Base-by-base conservation (phyloP, 2,113 vertebrate genomes). In the Macquaria australasica region DNA sequence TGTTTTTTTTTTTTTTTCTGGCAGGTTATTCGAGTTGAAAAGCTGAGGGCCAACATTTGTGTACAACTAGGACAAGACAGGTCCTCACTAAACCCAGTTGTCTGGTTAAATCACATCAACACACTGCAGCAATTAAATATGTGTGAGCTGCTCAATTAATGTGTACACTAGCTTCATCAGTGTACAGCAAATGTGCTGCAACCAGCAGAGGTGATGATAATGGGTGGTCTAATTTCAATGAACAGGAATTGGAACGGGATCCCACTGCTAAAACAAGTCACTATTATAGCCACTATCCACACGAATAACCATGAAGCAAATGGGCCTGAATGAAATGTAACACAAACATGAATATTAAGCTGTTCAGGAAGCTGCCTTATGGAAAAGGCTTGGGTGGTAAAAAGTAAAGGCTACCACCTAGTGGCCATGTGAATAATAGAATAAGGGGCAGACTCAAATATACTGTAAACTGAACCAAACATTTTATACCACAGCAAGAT, bases 381-480 rank as follows among this genome's bases (percentile, higher is more conserved):
- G 6, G 41, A 50, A 34, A 74, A 60, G 63, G 23, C 3, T 68
- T 64, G 25, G 10, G 4, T 1, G 59, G 88, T 45, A 72, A 76
- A 84, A 84, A 84, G 87, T 73, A 67, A 91, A 90, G 78, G 39
- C 72, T 82, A 67, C 90, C 93, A 92, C 75, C 94, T 91, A 87
- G 88, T 93, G 94, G 89, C 66, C 80, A 89, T 50, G 20, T 50
- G 4, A 69, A 73, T 21, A 43, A 81, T 8, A 43, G 9, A 80
- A 45, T 37, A 14, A 37, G 9, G 21, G 55, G 8, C 39, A 48
- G 41, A 4, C 34, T 51, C 1, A 70, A 37, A 72, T 18, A 18
- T 41, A n/a, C 1, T 67, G 9, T 39, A n/a, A 14, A 37, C 41
- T 53, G 12, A 68, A 37, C 8, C 6, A 31, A 20, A 77, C 39